Percentiles rank a stretch among this genome's conserved stretches.
Evolutionary conservation across 2,797 vertebrate genomes (phyloP).

Genomic region (Channa striata): DNA sequence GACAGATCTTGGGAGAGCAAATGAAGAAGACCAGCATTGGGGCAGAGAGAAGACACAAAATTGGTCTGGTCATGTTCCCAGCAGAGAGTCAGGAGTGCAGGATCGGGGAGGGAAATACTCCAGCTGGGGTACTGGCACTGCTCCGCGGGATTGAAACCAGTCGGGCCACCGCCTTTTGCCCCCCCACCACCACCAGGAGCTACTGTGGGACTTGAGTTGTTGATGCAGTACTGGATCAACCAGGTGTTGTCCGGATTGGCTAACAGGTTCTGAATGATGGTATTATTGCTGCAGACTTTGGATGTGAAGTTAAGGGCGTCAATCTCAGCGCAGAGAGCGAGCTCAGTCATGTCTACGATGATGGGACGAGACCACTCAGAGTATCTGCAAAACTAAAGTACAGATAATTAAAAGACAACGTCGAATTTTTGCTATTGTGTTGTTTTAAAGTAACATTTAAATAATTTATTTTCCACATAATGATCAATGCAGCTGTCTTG

Average conservation of each 20-base stretch:
- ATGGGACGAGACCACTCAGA: constrained; percentile 80
- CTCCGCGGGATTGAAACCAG: constrained; percentile 64
- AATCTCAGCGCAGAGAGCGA: constrained; percentile 81
- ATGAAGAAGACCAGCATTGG: constrained; percentile 60
- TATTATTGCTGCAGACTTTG: constrained; percentile 79
- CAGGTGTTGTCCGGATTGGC: constrained; percentile 86
- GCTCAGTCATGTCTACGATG: constrained; percentile 85
- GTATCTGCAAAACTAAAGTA: constrained; percentile 77
- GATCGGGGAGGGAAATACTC: constrained; percentile 71
- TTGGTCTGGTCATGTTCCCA: constrained; percentile 83
- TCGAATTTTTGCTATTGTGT: background rate
- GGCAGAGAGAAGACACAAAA: constrained; percentile 80
- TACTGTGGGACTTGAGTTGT: constrained; percentile 53
- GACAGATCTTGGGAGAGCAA: constrained; percentile 73
- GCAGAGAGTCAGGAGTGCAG: constrained; percentile 78
- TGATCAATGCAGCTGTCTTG: background rate
- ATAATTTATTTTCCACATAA: background rate
- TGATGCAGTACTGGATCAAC: constrained; percentile 80
- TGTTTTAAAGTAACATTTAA: background rate
- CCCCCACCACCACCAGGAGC: constrained; percentile 13
- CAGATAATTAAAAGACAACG: background rate
- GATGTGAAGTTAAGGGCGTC: constrained; percentile 82
- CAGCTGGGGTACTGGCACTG: constrained; percentile 84
- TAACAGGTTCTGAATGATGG: constrained; percentile 81
- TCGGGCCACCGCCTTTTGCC: constrained; percentile 8